These are phyloP conservation scores for Callosobruchus maculatus DNA, from an alignment of 2,888 invertebrate genomes.

Conservation along the genomic window DNA sequence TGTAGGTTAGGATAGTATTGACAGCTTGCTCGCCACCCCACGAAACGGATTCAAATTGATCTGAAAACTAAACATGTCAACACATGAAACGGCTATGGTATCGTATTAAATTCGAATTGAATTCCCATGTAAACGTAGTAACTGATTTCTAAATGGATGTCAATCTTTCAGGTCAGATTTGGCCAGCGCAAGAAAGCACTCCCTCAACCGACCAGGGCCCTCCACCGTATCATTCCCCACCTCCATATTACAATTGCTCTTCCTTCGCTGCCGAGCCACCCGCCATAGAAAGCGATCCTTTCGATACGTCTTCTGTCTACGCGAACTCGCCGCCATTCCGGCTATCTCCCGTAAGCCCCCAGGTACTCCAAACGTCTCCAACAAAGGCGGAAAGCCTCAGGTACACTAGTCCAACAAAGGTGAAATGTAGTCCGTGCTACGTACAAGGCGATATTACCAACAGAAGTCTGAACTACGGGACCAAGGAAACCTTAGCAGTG, in stretches of 20 bases:
- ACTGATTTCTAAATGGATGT: no score
- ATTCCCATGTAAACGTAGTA: no score
- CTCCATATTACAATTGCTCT: conserved; percentile 55
- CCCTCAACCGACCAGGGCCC: conserved; percentile 32
- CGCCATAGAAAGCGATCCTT: conserved; percentile 56
- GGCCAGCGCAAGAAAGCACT: not conserved
- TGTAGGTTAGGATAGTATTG: no score
- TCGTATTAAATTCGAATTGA: no score
- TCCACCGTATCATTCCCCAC: conserved; percentile 56
- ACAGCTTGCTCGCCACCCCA: no score
- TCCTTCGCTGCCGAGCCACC: conserved; percentile 23
- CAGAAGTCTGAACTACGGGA: conserved; percentile 28
- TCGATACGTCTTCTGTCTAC: conserved; percentile 57
- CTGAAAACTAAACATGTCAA: no score
- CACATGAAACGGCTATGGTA: no score
- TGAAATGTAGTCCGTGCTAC: conserved; percentile 8
- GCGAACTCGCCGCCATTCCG: not conserved
- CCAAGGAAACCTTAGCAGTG: conserved; percentile 16
- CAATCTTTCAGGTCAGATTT: not conserved
- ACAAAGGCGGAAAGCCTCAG: not conserved
- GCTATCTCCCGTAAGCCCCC: not conserved
- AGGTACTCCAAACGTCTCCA: not conserved
- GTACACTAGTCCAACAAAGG: conserved; percentile 8
- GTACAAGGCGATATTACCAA: conserved; percentile 33
- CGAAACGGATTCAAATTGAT: no score